phyloP scores from a whole-genome alignment of 2,888 invertebrate species.

The Drosophila paramelanica region DNA sequence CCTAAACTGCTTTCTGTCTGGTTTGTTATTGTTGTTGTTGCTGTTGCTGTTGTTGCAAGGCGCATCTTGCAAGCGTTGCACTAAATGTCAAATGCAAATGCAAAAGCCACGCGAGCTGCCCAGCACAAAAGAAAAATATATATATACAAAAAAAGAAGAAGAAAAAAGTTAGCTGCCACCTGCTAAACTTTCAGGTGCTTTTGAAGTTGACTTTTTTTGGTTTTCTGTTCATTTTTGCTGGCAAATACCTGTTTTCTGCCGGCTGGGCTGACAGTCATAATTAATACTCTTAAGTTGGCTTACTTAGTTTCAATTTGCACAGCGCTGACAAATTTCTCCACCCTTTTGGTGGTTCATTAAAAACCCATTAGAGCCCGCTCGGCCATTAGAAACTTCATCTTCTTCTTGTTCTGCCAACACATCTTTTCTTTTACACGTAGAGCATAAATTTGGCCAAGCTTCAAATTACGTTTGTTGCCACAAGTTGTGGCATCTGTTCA shows the following conservation, averaged over 20 bases:
- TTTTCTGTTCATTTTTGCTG: not conserved
- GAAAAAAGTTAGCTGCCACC: slow-evolving; percentile 52
- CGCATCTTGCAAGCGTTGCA: slow-evolving; percentile 60
- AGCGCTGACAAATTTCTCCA: slow-evolving; percentile 65
- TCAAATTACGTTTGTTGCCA: slow-evolving; percentile 28
- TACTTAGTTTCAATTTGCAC: slow-evolving; percentile 70
- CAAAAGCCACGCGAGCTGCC: slow-evolving; percentile 56
- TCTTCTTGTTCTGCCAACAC: not conserved
- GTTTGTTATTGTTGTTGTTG: slow-evolving; percentile 13
- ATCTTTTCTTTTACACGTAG: slow-evolving; percentile 7
- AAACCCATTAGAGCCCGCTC: slow-evolving; percentile 67
- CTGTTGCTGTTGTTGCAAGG: slow-evolving; percentile 20
- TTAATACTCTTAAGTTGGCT: slow-evolving; percentile 76
- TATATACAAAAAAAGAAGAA: not conserved
- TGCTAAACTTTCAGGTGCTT: slow-evolving; percentile 54
- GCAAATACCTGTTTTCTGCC: slow-evolving; percentile 12
- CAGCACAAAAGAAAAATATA: slow-evolving; percentile 8
- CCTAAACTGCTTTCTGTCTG: slow-evolving; percentile 51
- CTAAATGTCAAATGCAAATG: slow-evolving; percentile 80
- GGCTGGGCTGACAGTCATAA: slow-evolving; percentile 66
- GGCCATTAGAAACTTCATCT: slow-evolving; percentile 37
- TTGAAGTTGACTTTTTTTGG: slow-evolving; percentile 1
- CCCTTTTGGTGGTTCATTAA: slow-evolving; percentile 63
- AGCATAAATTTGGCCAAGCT: slow-evolving; percentile 19
- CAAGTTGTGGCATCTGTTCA: slow-evolving; percentile 36